Conservation (phyloP, 2,113 vertebrate species). For the Phylloscopus trochilus region DNA sequence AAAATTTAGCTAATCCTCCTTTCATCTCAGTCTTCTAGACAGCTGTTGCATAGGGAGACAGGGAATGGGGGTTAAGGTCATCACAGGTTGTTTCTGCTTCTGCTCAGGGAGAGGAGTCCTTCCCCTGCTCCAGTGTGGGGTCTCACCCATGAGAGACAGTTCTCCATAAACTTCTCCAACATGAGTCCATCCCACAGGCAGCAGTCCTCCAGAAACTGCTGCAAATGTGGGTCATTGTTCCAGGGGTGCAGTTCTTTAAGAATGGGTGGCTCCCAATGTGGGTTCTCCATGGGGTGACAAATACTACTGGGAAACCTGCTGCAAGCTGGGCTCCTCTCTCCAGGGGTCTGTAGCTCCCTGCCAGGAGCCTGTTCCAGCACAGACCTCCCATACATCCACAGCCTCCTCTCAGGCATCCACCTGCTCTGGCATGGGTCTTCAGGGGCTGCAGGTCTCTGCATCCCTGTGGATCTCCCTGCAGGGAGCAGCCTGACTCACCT, state of each 20-base stretch:
- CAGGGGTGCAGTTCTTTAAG: not conserved
- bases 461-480: not conserved
- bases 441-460: not conserved
- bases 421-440: not conserved
- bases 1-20: not conserved
- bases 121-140: too few relatives aligned
- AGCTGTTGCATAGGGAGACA: not conserved
- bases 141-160: not conserved
- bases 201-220: not conserved
- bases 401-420: not conserved
- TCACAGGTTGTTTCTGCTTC: not conserved
- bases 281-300: not conserved
- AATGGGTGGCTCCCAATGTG: too few relatives aligned
- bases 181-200: not conserved
- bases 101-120: not conserved
- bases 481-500: not conserved
- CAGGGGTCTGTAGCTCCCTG: not conserved
- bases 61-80: accelerated
- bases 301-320: not conserved
- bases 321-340: not conserved
- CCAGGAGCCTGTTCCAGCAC: not conserved
- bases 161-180: not conserved
- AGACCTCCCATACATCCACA: not conserved
- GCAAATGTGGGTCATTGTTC: not conserved
- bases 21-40: not conserved